Conservation (phyloP, 2,797 vertebrate species). For the Hemibagrus guttatus region DNA sequence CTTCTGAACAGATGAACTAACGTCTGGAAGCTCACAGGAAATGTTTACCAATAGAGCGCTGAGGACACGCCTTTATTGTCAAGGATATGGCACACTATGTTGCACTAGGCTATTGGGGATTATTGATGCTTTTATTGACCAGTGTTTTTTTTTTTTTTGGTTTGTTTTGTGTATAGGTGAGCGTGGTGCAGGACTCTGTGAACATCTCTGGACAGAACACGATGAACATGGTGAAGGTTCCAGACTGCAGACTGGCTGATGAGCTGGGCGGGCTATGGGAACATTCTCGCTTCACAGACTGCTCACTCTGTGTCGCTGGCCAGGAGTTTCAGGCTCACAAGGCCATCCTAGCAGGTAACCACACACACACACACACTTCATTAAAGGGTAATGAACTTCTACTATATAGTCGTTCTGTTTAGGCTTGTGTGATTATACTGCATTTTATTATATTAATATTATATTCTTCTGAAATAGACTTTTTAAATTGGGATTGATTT, state of each 20-base stretch:
- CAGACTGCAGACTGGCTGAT: slow-evolving; percentile 93
- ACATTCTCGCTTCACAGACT: slow-evolving; percentile 97
- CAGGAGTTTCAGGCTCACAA: slow-evolving; percentile 99
- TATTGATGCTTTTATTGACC: not conserved
- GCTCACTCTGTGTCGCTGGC: slow-evolving; percentile 93
- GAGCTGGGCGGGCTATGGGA: slow-evolving; percentile 97
- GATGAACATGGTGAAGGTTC: slow-evolving; percentile 99
- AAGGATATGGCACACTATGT: slow-evolving; percentile 7
- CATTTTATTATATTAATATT: not conserved
- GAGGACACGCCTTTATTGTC: slow-evolving; percentile 9
- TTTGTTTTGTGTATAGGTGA: slow-evolving; percentile 78
- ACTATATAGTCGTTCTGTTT: not conserved
- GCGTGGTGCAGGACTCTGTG: slow-evolving; percentile 97
- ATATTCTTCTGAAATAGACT: not conserved
- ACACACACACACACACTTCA: not conserved
- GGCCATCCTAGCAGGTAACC: slow-evolving; percentile 93
- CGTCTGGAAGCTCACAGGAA: slow-evolving; percentile 1
- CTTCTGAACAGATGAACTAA: slow-evolving; percentile 19
- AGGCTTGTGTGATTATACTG: not conserved
- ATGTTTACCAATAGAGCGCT: not conserved
- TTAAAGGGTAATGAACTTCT: not conserved
- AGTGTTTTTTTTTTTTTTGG: slow-evolving; percentile 6
- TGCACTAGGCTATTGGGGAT: not conserved
- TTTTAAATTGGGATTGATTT: not conserved
- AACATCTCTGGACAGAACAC: slow-evolving; percentile 99